phyloP scores from a whole-genome alignment of 2,113 vertebrate species.

The Rousettus leschenaultii region DNA sequence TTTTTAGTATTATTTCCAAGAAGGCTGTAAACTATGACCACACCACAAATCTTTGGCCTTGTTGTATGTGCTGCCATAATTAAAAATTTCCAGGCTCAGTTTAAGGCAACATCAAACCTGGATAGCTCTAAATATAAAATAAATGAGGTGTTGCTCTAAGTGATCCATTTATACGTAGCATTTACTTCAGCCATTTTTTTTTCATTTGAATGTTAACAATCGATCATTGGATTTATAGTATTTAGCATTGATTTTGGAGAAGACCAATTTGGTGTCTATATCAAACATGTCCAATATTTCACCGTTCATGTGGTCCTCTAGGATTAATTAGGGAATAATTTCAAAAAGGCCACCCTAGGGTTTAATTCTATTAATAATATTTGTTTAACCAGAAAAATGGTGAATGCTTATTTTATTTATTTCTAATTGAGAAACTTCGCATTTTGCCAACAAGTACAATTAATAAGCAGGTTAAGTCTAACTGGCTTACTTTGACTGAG shows the following conservation, averaged over 20 bases:
- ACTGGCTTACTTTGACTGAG: slow-evolving; percentile 75
- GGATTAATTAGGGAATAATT: slow-evolving; percentile 53
- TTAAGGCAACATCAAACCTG: neutral
- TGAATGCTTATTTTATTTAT: slow-evolving; percentile 80
- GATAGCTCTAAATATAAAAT: slow-evolving; percentile 5
- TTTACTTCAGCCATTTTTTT: slow-evolving; percentile 1
- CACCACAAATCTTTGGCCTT: neutral
- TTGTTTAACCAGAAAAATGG: slow-evolving; percentile 81
- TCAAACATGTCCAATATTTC: slow-evolving; percentile 9
- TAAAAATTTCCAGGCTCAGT: neutral
- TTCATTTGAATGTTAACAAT: neutral
- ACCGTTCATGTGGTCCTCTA: neutral
- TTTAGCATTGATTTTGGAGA: slow-evolving; percentile 17
- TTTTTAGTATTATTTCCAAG: neutral
- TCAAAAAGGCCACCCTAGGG: slow-evolving; percentile 75
- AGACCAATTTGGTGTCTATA: neutral
- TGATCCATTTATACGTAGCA: neutral
- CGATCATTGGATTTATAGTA: neutral
- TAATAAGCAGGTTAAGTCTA: slow-evolving; percentile 76
- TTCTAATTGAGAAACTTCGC: slow-evolving; percentile 81
- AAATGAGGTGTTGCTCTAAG: neutral
- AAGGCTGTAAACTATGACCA: neutral
- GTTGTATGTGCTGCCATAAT: neutral
- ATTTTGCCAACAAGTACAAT: slow-evolving; percentile 75
- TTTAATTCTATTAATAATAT: slow-evolving; percentile 79